These are phyloP conservation scores for Crotalus tigris DNA, from an alignment of 2,113 vertebrate species.

Conservation along the genomic window DNA sequence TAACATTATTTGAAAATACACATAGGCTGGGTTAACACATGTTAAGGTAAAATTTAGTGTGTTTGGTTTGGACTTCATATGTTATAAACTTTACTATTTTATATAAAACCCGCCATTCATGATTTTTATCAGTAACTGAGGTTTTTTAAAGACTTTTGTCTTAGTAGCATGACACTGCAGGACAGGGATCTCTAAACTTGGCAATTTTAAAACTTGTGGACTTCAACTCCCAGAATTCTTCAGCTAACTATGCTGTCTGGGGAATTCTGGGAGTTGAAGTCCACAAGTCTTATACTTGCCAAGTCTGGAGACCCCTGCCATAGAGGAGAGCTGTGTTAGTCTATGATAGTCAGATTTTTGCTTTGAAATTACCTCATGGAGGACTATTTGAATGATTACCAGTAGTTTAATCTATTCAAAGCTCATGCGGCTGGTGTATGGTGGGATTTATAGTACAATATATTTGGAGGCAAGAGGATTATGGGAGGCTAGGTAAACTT, in stretches of 20 bases:
- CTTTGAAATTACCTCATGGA: not conserved
- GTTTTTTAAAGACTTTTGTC: not conserved
- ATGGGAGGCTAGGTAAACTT: not conserved
- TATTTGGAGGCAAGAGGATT: not conserved
- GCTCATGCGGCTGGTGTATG: not conserved
- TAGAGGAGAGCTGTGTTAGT: not conserved
- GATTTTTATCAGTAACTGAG: not conserved
- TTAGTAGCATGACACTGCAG: not conserved
- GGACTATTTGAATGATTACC: not conserved
- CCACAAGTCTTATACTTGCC: too few species aligned
- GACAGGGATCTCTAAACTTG: too few species aligned
- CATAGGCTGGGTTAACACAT: not conserved
- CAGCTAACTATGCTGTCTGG: too few species aligned
- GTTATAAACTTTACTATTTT: not conserved
- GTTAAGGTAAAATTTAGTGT: not conserved
- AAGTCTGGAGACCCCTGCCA: too few species aligned
- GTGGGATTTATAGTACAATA: not conserved
- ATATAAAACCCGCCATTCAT: not conserved
- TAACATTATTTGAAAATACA: not conserved
- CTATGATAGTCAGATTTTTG: not conserved
- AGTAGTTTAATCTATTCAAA: not conserved
- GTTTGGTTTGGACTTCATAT: not conserved
- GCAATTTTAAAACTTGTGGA: too few species aligned
- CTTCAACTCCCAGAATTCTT: too few species aligned
- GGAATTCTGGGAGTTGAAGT: too few species aligned